Evolutionary conservation across 2,888 invertebrate genomes (phyloP).

Genomic region (Quadriops clusia): DNA sequence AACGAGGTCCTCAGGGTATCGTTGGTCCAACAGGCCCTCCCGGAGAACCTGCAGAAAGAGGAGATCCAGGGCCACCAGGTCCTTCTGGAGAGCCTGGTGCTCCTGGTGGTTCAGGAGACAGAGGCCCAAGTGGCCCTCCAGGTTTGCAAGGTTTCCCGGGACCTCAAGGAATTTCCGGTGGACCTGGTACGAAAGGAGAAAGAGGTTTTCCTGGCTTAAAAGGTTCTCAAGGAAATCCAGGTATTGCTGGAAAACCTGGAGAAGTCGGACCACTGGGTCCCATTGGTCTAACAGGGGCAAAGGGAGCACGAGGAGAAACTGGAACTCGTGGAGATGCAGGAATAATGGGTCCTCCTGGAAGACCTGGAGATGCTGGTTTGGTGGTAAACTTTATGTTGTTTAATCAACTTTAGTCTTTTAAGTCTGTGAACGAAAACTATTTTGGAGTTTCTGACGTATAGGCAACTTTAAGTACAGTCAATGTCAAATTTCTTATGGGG

Average conservation of each 20-base stretch:
- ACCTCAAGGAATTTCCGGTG: conserved; percentile 54
- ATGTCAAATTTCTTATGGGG: no score
- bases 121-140: conserved; percentile 59
- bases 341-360: conserved; percentile 62
- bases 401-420: no score
- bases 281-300: conserved; percentile 52
- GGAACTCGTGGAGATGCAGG: conserved; percentile 67
- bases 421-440: no score
- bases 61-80: conserved; percentile 64
- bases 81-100: conserved; percentile 60
- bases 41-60: conserved; percentile 71
- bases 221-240: conserved; percentile 51
- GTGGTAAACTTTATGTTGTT: conserved; percentile 46
- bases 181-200: conserved; percentile 48
- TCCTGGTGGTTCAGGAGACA: conserved; percentile 59
- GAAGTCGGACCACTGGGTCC: conserved; percentile 52
- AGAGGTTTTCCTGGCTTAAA: conserved; percentile 49
- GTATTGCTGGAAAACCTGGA: conserved; percentile 61
- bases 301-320: conserved; percentile 63
- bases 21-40: conserved; percentile 64
- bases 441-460: no score
- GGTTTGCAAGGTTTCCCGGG: conserved; percentile 62
- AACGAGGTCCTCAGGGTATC: conserved; percentile 66
- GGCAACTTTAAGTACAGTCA: no score
- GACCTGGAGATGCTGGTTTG: conserved; percentile 63